Base-by-base conservation (phyloP, 2,888 invertebrate genomes). In the Hydropsyche betteni region DNA sequence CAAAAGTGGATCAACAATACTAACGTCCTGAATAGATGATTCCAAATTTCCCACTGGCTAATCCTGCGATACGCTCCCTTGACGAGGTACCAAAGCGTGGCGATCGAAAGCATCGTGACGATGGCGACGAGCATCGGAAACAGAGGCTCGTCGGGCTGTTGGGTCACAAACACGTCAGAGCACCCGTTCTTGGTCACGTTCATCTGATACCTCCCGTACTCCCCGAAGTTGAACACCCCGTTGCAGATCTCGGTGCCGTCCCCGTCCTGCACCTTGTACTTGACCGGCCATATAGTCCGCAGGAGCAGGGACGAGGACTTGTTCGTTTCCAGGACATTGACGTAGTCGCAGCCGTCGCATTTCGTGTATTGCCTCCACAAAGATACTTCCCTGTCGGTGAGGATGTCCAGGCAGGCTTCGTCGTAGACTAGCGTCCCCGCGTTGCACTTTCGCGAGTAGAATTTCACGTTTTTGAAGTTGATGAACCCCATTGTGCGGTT, bases 341-440 rank as follows among this genome's bases (percentile, higher is more conserved):
- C 33, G 33, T 74, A 74, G 55, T 78, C 74, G 61, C 78, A 78
- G 2, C 69, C 77, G 77, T 87, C 85, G 74, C 88, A 88, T 80
- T 86, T 87, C 51, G 84, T 84, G 80, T 86, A 86, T 80, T 87
- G 87, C 79, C 85, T 86, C 85, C 83, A 85, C 80, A 87, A 85
- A 69, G 78, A 82, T 50, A 87, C 81, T 76, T 81, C 78, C 77
- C 83, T 81, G 0, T 83, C 81, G 7, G 86, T 83, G 53, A 83
- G 79, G 71, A 88, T 83, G 82, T 85, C 83, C 81, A 87, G 83
- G 82, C 88, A 88, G 74, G 88, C 87, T 81, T 87, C 83, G 79
- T 88, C 88, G 77, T 83, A 85, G 7, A 81, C 82, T 77, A 88
- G 81, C 73, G 79, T 84, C 6, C 81, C 81, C 5, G 82, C 82